Conservation (phyloP, 2,888 invertebrate genomes). For the Adela reaumurella region DNA sequence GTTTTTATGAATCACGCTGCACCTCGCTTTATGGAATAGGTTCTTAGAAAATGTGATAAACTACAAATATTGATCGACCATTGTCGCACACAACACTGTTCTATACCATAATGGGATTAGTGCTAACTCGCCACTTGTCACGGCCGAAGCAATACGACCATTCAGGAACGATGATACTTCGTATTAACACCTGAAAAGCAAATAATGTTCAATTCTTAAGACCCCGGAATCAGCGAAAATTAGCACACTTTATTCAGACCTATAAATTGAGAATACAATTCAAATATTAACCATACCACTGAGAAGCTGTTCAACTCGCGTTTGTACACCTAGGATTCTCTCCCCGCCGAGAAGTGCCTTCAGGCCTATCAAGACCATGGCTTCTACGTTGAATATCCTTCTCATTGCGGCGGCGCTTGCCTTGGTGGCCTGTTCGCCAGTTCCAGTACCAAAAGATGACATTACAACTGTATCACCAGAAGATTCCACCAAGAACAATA, state of each 20-base stretch:
- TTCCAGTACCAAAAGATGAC: no score
- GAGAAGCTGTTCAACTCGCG: no score
- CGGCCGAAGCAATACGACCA: not conserved
- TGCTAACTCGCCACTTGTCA: no score
- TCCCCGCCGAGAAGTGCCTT: conserved; percentile 28
- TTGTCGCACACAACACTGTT: no score
- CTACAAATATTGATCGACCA: no score
- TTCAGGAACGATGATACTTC: not conserved
- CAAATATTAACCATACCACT: no score
- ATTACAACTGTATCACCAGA: conserved; percentile 20
- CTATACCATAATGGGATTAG: no score
- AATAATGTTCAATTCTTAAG: not conserved
- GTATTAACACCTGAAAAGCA: not conserved
- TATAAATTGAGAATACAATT: not conserved
- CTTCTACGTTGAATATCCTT: conserved; percentile 26
- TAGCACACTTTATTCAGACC: not conserved
- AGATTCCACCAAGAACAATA: conserved; percentile 17
- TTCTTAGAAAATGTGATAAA: no score
- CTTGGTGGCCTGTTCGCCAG: conserved; percentile 25
- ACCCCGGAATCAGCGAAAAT: not conserved
- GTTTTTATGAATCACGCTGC: no score
- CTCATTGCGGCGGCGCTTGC: conserved; percentile 23
- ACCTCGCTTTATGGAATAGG: no score
- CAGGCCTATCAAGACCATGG: conserved; percentile 30
- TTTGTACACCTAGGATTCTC: conserved; percentile 20